Base-by-base conservation (phyloP, 1,140 invertebrate genomes). In the Ylistrum balloti region DNA sequence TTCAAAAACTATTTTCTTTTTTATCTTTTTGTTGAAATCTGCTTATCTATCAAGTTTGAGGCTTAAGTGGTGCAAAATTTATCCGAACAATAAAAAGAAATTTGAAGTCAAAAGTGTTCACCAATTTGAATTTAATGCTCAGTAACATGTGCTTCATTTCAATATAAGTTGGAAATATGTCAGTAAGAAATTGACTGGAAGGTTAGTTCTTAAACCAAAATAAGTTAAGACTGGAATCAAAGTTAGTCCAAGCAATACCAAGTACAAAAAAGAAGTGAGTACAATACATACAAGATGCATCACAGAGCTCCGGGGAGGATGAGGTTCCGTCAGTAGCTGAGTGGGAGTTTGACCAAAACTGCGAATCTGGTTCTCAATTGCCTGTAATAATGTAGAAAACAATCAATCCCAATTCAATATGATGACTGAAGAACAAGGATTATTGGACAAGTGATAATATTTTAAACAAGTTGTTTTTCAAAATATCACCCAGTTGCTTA, bases 311-410 rank as follows among this genome's bases (percentile, higher is more conserved):
- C 99, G 97, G 0, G 99, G 99, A 7, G 99, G 99, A 97, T 99
- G 99, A 0, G 99, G 99, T 94, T 99, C 99, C 97, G 99, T 99
- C 86, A 99, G 96, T 35, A 99, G 97, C 96, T 99, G 99, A 10
- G 98, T 99, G 0, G 99, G 99, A 0, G 99, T 99, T 96, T 99
- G 99, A 0, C 99, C 99, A 96, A 99, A 99, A 96, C 98, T 99
- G 33, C 98, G 97, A 92, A 99, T 99, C 97, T 99, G 99, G 96
- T 99, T 99, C 95, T 99, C 99, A 88, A 99, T 98, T 0, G 99
- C 99, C 97, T 97, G 94, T 34, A 95, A 96, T 74, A 5, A 74
- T 74, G n/a, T 28, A n/a, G 56, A 74, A 74, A n/a, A 74, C 56
- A 45, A 45, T 45, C 41, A 1, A 13, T 7, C 13, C 35, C 5